Evolutionary conservation across 1,140 invertebrate genomes (phyloP).

Genomic region (Drosophila micromelanica): DNA sequence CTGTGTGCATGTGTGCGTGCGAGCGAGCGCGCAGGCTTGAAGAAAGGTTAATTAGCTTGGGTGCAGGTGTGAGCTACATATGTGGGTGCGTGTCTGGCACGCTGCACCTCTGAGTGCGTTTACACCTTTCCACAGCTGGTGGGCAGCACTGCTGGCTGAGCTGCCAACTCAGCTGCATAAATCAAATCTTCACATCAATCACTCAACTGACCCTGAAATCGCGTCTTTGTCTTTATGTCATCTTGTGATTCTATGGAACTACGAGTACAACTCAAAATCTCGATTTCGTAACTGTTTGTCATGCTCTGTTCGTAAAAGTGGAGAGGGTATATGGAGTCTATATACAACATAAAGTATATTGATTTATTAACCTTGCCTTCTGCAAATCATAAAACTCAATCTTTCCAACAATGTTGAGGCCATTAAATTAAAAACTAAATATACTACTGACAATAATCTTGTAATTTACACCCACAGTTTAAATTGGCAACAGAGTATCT

Average conservation of each 20-base stretch:
- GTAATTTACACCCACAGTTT: not conserved
- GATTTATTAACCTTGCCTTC: no score
- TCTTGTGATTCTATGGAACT: slow-evolving; percentile 32
- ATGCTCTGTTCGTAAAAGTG: not conserved
- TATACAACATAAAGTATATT: no score
- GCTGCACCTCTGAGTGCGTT: slow-evolving; percentile 23
- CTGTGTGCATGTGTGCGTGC: slow-evolving; percentile 15
- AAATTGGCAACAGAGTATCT: slow-evolving; percentile 11
- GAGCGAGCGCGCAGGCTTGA: slow-evolving; percentile 23
- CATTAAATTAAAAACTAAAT: no score
- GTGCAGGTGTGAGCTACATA: slow-evolving; percentile 55
- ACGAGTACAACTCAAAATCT: slow-evolving; percentile 41
- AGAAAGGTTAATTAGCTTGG: slow-evolving; percentile 78
- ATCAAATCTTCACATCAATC: slow-evolving; percentile 44
- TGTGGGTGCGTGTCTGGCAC: slow-evolving; percentile 41
- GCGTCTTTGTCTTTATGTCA: slow-evolving; percentile 26
- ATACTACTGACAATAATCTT: no score
- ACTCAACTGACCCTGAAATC: slow-evolving; percentile 43
- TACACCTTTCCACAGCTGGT: slow-evolving; percentile 21
- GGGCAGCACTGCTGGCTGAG: slow-evolving; percentile 22
- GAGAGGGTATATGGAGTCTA: not conserved
- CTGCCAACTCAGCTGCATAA: slow-evolving; percentile 47
- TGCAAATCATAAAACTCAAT: no score
- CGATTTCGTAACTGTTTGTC: slow-evolving; percentile 74
- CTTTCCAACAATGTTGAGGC: no score